Conservation (phyloP, 2,113 vertebrate species). For the Synodontis membranacea region DNA sequence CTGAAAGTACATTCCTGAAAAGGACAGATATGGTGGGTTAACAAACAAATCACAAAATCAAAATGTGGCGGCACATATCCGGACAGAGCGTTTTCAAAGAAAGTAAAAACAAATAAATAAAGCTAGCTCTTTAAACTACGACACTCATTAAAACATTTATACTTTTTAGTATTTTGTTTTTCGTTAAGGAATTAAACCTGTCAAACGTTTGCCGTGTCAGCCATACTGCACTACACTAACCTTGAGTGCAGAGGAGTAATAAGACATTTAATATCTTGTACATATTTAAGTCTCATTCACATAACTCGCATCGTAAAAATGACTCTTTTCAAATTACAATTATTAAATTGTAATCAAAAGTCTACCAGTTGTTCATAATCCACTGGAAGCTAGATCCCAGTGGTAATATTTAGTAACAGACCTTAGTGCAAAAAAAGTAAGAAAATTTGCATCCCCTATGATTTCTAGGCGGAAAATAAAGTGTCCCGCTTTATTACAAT, state of each 20-base stretch:
- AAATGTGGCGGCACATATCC: not conserved
- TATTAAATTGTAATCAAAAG: not conserved
- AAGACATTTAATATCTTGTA: not conserved
- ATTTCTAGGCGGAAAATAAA: not conserved
- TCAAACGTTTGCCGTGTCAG: not conserved
- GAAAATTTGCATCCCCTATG: not conserved
- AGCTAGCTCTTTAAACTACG: not conserved
- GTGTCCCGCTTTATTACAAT: not conserved
- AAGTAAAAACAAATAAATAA: not conserved
- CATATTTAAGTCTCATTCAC: not conserved
- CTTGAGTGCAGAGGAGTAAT: not conserved
- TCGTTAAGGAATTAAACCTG: not conserved
- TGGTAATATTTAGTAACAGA: not conserved
- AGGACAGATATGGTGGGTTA: conserved; percentile 27
- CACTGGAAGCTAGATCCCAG: not conserved
- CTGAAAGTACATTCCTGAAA: conserved; percentile 77
- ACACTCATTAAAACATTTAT: not conserved
- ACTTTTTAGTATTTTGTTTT: not conserved
- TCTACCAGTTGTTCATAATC: not conserved
- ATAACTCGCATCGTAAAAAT: not conserved
- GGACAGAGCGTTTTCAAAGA: not conserved
- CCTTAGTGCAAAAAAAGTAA: not conserved
- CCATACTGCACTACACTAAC: not conserved
- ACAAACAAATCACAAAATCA: conserved; percentile 24
- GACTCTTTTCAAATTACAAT: not conserved